Percentiles rank a stretch among this genome's conserved stretches.
These are phyloP conservation scores for Cylas formicarius DNA, from an alignment of 1,140 invertebrate species.

Conservation along the genomic window DNA sequence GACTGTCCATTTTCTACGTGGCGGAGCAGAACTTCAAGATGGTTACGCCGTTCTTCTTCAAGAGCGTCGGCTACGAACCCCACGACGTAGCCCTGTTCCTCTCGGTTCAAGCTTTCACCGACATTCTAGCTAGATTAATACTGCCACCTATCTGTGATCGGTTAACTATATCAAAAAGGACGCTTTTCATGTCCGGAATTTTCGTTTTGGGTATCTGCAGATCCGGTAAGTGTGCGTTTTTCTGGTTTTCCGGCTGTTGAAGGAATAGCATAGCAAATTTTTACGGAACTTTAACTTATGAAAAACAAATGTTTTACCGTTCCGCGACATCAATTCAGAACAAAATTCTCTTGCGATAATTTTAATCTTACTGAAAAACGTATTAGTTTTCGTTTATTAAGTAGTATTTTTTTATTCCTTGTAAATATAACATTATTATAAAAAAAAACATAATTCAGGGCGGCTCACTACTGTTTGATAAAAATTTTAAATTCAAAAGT, in stretches of 20 bases:
- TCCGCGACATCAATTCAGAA: neutral
- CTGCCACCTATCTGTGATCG: constrained; percentile 65
- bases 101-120: constrained; percentile 63
- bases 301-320: constrained; percentile 1
- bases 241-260: constrained; percentile 1
- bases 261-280: neutral
- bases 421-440: too few species aligned
- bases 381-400: too few species aligned
- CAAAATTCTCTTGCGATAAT: neutral
- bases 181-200: constrained; percentile 59
- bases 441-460: too few species aligned
- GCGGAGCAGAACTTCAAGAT: constrained; percentile 69
- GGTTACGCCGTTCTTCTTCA: constrained; percentile 66
- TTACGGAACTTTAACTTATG: neutral
- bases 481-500: too few species aligned
- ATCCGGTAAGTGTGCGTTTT: constrained; percentile 53
- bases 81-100: constrained; percentile 61
- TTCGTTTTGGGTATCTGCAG: constrained; percentile 60
- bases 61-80: constrained; percentile 56
- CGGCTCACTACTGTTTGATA: too few species aligned
- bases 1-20: constrained; percentile 63
- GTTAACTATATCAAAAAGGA: constrained; percentile 55
- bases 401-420: too few species aligned
- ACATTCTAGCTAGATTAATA: constrained; percentile 60
- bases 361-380: too few species aligned